Base-by-base conservation (phyloP, 2,797 vertebrate genomes). In the Pelobates cultripes region DNA sequence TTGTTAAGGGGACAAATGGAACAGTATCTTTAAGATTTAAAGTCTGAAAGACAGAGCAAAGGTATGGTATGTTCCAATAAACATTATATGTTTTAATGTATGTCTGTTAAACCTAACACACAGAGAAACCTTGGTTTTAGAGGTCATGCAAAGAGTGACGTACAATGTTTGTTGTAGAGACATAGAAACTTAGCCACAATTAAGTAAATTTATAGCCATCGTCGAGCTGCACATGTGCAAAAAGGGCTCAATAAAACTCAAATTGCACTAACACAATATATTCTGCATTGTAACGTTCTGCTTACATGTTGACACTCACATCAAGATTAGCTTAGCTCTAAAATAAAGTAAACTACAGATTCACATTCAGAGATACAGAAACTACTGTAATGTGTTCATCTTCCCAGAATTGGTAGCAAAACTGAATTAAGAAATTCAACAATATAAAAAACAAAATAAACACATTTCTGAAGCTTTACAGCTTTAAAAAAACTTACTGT, bases 131-230 rank as follows among this genome's bases (percentile, higher is more conserved):
- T 51, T 51, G 47, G 47, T 10, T 51, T 10, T 51, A 1, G 28
- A 28, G 47, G 5, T 51, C 10, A 51, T 10, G 47, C 47, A 51
- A 51, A 10, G 47, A 51, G 47, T 51, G 47, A 10, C 5, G 55
- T 57, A 14, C 8, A 12, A 4, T 12, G 8, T 40, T 41, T 42
- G 66, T 45, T 70, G 43, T 43, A n/a, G 13, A 43, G 13, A 9
- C 14, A 45, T 45, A n/a, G n/a, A 70, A 10, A n/a, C 3, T 0
- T 28, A 44, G 68, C 6, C 45, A 17, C 43, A 70, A 70, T 70
- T 44, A n/a, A 70, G 68, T 41, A 42, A 68, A 1, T 70, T 70
- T 70, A 70, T 45, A 14, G 42, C 68, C 42, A 70, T 44, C 43
- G 6, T 13, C 45, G 42, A 70, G n/a, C 4, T 14, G 45, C 43